Conservation (phyloP, 92 coral and sea anemone species). For the Heteractis magnifica region DNA sequence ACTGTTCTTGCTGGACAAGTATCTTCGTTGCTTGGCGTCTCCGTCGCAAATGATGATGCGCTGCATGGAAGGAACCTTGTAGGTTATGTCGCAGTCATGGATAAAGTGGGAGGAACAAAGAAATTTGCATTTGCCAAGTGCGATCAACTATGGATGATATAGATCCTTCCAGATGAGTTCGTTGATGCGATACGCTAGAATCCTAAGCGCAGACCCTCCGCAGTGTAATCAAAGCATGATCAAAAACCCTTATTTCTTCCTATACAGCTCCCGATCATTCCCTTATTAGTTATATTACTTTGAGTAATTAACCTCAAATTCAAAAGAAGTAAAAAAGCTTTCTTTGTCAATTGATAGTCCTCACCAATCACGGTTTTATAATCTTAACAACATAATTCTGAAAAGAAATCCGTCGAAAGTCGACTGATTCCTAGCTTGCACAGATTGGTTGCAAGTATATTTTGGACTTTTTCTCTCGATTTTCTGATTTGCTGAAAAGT, state of each 20-base stretch:
- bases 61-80: not conserved
- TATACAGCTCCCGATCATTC: not conserved
- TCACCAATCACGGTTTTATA: not conserved
- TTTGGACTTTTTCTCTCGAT: not conserved
- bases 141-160: not conserved
- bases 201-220: not conserved
- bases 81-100: not conserved
- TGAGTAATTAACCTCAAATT: not conserved
- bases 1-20: not conserved
- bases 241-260: not conserved
- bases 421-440: not conserved
- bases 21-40: not conserved
- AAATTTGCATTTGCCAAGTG: not conserved
- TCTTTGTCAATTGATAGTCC: not conserved
- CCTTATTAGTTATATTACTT: not conserved
- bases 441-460: not conserved
- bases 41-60: not conserved
- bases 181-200: not conserved
- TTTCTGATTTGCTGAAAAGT: not conserved
- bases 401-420: not conserved
- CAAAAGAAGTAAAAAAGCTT: not conserved
- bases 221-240: not conserved
- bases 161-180: conserved; percentile 1
- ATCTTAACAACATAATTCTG: not conserved
- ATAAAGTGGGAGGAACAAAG: not conserved